These are phyloP conservation scores for Drosophila heteroneura DNA, from an alignment of 2,888 invertebrate species.

Conservation along the genomic window DNA sequence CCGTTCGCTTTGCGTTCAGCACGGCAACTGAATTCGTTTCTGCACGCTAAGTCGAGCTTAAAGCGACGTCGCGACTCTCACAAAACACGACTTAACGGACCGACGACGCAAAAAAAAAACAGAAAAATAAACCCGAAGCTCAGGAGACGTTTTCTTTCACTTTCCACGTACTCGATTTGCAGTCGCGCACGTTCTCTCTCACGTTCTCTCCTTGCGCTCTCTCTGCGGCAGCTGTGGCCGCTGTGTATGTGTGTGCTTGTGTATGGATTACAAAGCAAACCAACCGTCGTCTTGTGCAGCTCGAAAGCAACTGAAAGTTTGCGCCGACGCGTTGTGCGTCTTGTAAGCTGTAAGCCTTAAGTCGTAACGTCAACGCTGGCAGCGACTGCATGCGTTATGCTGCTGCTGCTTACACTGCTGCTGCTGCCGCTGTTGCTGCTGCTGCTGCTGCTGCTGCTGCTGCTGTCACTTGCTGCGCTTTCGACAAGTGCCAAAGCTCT, in stretches of 20 bases:
- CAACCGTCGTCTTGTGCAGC: conserved; percentile 75
- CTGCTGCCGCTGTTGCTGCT: conserved; percentile 19
- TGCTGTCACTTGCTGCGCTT: conserved; percentile 62
- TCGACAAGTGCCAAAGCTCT: conserved; percentile 71
- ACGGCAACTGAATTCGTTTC: conserved; percentile 59
- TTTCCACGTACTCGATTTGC: conserved; percentile 53
- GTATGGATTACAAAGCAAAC: conserved; percentile 17
- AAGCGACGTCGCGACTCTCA: conserved; percentile 42
- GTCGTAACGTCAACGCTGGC: conserved; percentile 20
- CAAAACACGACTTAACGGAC: conserved; percentile 15
- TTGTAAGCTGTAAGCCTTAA: conserved; percentile 62
- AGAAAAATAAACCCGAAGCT: conserved; percentile 8
- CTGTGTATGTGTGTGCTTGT: conserved; percentile 6
- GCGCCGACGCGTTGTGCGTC: conserved; percentile 63
- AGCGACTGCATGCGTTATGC: conserved; percentile 42
- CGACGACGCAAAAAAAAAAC: conserved; percentile 14
- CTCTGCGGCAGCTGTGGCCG: conserved; percentile 14
- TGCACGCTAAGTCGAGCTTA: conserved; percentile 43
- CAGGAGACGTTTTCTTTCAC: conserved; percentile 63
- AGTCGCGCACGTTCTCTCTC: conserved; percentile 6
- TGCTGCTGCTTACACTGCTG: conserved; percentile 14
- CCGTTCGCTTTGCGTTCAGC: conserved; percentile 67
- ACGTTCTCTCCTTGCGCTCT: conserved; percentile 7
- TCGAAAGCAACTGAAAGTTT: conserved; percentile 77
- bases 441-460: conserved; percentile 24